These are phyloP conservation scores for Aquatica leii DNA, from an alignment of 2,888 invertebrate species.

Conservation along the genomic window DNA sequence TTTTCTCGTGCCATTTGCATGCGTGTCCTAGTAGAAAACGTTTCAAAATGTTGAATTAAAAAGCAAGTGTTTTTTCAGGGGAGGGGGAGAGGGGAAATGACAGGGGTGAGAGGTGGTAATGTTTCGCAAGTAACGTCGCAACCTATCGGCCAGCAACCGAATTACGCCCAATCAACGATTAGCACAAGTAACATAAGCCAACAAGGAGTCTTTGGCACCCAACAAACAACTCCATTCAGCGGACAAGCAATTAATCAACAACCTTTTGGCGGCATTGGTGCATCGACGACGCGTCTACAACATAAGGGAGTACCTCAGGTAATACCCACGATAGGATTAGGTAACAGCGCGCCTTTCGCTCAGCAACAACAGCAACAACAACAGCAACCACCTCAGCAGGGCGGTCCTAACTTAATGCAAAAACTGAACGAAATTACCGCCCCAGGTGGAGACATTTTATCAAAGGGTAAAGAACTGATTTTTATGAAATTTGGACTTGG, in stretches of 20 bases:
- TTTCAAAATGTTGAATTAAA: slow-evolving; percentile 11
- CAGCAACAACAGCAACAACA: slow-evolving; percentile 60
- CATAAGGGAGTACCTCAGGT: slow-evolving; percentile 66
- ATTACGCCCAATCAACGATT: slow-evolving; percentile 30
- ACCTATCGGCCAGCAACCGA: slow-evolving; percentile 27
- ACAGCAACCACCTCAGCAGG: slow-evolving; percentile 59
- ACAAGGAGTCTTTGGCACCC: slow-evolving; percentile 28
- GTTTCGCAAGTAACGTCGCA: slow-evolving; percentile 40
- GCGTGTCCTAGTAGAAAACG: slow-evolving; percentile 14
- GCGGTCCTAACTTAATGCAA: slow-evolving; percentile 83
- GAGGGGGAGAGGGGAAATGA: slow-evolving; percentile 70
- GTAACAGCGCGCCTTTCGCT: slow-evolving; percentile 54
- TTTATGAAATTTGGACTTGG: slow-evolving; percentile 94
- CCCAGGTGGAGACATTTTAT: slow-evolving; percentile 88
- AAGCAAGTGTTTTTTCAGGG: slow-evolving; percentile 57
- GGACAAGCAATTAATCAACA: slow-evolving; percentile 29
- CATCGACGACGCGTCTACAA: slow-evolving; percentile 46
- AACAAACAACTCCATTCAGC: slow-evolving; percentile 42
- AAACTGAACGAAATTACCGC: slow-evolving; percentile 89
- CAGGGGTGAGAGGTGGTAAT: slow-evolving; percentile 64
- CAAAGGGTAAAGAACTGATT: slow-evolving; percentile 92
- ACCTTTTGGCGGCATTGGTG: slow-evolving; percentile 28
- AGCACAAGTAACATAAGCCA: slow-evolving; percentile 30
- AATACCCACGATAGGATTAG: slow-evolving; percentile 57
- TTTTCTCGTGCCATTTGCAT: slow-evolving; percentile 10